These are phyloP conservation scores for Verasper variegatus DNA, from an alignment of 2,113 vertebrate species.

Conservation along the genomic window DNA sequence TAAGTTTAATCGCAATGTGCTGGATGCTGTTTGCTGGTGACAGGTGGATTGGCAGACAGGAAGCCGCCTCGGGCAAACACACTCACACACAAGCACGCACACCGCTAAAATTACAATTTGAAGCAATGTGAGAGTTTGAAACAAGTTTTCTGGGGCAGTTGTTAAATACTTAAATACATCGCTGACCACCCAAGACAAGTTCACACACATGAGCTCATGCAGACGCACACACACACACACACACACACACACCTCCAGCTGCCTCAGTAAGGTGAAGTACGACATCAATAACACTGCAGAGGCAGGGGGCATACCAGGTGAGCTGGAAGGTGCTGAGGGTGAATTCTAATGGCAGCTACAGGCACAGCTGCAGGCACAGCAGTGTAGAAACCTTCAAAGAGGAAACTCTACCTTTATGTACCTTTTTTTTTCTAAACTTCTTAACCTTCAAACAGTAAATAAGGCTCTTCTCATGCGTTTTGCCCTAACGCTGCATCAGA, in stretches of 20 bases:
- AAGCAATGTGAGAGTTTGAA: conserved; percentile 40
- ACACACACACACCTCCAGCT: conserved; percentile 8
- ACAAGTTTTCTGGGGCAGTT: conserved; percentile 57
- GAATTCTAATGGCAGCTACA: conserved; percentile 53
- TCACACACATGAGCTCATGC: neutral
- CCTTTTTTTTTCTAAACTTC: conserved; percentile 10
- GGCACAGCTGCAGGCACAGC: conserved; percentile 44
- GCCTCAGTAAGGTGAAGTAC: conserved; percentile 23
- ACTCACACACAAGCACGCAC: neutral
- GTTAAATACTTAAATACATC: conserved; percentile 54
- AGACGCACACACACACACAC: conserved; percentile 2
- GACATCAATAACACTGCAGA: conserved; percentile 57
- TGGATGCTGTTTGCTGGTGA: conserved; percentile 27
- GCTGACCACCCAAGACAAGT: conserved; percentile 36
- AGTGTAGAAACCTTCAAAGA: conserved; percentile 46
- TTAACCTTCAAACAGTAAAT: conserved; percentile 42
- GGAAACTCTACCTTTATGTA: conserved; percentile 17
- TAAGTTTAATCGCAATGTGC: conserved; percentile 19
- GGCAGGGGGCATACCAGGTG: conserved; percentile 48
- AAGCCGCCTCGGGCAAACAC: conserved; percentile 28
- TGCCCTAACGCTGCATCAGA: conserved; percentile 7
- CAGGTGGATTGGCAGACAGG: conserved; percentile 41
- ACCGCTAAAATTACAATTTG: conserved; percentile 21
- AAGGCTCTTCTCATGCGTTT: conserved; percentile 17
- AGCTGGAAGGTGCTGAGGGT: conserved; percentile 45